Conservation (phyloP, 53 echinoderm and acorn worm genomes). For the Mesocentrotus franciscanus region DNA sequence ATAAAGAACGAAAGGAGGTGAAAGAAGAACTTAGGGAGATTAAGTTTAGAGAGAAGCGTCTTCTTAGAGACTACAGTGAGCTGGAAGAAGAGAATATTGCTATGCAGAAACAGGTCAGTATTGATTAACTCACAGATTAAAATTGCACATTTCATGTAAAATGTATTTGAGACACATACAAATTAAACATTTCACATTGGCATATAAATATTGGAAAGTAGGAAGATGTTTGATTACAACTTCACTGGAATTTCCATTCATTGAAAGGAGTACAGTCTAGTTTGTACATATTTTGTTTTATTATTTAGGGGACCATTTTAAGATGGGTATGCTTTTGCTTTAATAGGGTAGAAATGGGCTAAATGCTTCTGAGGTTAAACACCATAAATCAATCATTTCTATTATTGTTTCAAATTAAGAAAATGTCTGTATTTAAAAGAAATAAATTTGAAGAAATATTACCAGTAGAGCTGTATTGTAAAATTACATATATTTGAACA, state of each 20-base stretch:
- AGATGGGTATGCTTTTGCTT: not conserved
- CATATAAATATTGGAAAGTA: not conserved
- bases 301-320: not conserved
- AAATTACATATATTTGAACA: not conserved
- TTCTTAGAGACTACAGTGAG: conserved; percentile 96
- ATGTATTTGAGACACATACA: not conserved
- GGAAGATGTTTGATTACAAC: not conserved
- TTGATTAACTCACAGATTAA: not conserved
- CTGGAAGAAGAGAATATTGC: conserved; percentile 97
- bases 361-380: not conserved
- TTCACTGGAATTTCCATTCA: too few species aligned
- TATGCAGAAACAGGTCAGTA: conserved; percentile 97
- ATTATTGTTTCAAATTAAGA: not conserved
- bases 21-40: conserved; percentile 90
- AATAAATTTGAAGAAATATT: not conserved
- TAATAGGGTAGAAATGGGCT: not conserved
- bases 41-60: conserved; percentile 90
- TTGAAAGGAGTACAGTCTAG: too few species aligned
- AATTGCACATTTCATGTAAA: not conserved
- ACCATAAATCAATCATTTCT: not conserved
- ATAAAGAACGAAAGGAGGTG: conserved; percentile 76
- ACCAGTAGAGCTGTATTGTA: not conserved
- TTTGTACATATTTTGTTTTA: too few species aligned
- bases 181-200: not conserved
- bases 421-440: not conserved